Conservation (phyloP, 2,113 vertebrate genomes). For the Psittacara wagleri region DNA sequence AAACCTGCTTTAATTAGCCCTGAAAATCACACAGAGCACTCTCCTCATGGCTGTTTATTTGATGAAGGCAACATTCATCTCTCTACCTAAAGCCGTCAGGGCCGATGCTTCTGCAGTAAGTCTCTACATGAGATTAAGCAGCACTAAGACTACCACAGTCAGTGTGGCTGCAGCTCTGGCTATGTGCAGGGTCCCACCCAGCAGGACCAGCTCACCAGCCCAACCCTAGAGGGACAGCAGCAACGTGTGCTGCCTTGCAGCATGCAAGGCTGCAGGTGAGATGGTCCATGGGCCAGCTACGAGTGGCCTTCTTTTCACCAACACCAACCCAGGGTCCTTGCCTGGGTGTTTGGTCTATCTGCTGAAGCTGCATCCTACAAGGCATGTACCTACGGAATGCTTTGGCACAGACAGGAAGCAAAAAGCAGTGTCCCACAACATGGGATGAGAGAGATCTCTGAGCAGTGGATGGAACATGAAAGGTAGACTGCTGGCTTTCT, state of each 20-base stretch:
- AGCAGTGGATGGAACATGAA: background rate
- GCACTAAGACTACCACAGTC: background rate
- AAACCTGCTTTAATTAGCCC: slow-evolving; percentile 18
- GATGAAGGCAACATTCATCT: background rate
- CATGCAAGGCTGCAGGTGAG: background rate
- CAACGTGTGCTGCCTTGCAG: fast-evolving
- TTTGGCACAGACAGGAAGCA: background rate
- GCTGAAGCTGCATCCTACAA: background rate
- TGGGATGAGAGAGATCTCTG: background rate
- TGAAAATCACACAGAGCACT: background rate
- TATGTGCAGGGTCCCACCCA: background rate
- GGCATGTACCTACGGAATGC: fast-evolving
- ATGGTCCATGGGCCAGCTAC: background rate
- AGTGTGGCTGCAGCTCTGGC: background rate
- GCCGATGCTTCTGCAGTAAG: background rate
- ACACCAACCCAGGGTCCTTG: background rate
- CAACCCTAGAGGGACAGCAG: background rate
- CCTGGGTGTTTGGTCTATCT: background rate
- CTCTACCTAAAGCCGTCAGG: background rate
- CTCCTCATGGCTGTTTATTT: background rate
- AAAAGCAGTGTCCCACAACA: background rate
- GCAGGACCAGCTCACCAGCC: background rate
- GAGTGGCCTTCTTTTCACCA: background rate
- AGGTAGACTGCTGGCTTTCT: background rate
- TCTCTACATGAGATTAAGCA: background rate